Evolutionary conservation across 2,888 invertebrate species (phyloP), one percentile per base, ranked within the genome.

Genomic region (Erpobdella octoculata): DNA sequence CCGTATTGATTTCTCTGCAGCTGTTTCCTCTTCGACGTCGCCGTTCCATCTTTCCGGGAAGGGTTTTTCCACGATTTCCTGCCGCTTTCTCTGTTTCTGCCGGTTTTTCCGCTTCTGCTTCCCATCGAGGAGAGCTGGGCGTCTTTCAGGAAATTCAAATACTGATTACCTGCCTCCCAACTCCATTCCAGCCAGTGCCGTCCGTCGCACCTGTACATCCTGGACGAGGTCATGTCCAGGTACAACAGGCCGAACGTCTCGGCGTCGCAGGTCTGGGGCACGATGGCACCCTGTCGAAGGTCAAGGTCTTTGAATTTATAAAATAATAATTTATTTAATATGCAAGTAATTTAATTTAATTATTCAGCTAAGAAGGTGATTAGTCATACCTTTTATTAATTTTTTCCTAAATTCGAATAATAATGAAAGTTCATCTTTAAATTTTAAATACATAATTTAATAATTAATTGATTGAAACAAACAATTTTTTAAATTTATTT

Each of bases 171-270:
- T 35, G 41, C 68, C 12, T 73, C 74, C 72, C 73, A 72, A 18
- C 72, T 72, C 76, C 75, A 75, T 0, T 46, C 64, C 71, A 77
- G 77, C 82, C 82, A 82, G 0, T 76, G 75, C n/a, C 70, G 74
- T 9, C 80, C 81, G 70, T 80, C 78, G 76, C 82, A 82, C 35
- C 80, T 78, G 75, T 79, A 80, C 77, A 81, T 78, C 74, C 78
- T 78, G 62, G 79, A 78, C 12, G 78, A 76, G 69, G 75, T 75
- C 48, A 77, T 74, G 74, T 81, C 80, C 70, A 80, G 79, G 72
- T 80, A 80, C 36, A 82, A 76, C 70, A 81, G 76, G 1, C 78
- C 79, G 67, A 78, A 78, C n/a, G 80, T 81, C 62, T 78, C 77
- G 15, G 69, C 64, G 6, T 78, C 78, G 70, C 82, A 82, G 35